Evolutionary conservation across 2,113 vertebrate species (phyloP), one percentile per base, ranked within the genome.

Genomic region (Channa maculata): DNA sequence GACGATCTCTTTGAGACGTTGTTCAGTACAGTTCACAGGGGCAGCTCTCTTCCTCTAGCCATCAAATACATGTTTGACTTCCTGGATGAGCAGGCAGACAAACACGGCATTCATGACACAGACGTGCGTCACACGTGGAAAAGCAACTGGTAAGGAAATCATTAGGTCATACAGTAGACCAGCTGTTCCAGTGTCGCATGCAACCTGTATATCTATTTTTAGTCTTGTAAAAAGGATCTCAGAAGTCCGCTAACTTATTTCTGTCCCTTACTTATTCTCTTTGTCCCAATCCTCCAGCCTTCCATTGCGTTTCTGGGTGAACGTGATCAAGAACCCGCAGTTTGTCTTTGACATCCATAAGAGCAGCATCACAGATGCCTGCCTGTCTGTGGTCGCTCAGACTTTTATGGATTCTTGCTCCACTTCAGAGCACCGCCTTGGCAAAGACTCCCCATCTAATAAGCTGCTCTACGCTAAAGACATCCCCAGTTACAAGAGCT

Each of bases 51-150:
- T 38, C 98, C 98, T 0, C 90, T 99, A 50, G 98, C 98, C 90
- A 99, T 99, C 92, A 99, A 99, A 85, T 99, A 99, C 90, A 99
- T 99, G 98, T 99, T 99, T 3, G 98, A 99, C 72, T 99, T 99
- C 94, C 90, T 99, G 95, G 98, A 99, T 11, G 98, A 99, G 89
- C 98, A 99, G 92, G 98, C 98, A 0, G 98, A 99, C 92, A 96
- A 95, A 75, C 98, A 99, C 7, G 88, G 93, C 88, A 99, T 99
- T 86, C 96, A 98, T 0, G 98, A 99, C 93, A 96, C 95, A 0
- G 98, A 98, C 4, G 98, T 99, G 1, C 93, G 98, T 46, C 98
- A 99, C 94, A 99, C 98, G 1, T 99, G 98, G 98, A 99, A 99
- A 88, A 99, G 98, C 94, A 99, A 99, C 91, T 99, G 98, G 98